phyloP scores from a whole-genome alignment of 2,113 vertebrate species.

The Dasyprocta punctata region DNA sequence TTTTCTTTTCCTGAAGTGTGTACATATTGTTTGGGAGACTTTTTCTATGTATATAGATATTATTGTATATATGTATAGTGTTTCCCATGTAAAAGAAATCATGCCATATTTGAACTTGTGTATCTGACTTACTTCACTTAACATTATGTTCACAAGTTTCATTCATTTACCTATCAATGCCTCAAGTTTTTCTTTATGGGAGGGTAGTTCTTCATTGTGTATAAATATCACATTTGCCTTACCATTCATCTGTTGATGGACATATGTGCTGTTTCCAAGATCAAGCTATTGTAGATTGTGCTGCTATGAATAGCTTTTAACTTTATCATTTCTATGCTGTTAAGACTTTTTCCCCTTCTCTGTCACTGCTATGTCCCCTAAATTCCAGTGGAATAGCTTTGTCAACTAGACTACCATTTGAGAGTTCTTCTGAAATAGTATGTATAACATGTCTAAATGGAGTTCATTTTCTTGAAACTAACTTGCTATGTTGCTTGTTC shows the following conservation, averaged over 20 bases:
- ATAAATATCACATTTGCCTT: background rate
- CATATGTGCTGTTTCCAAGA: background rate
- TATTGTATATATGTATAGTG: background rate
- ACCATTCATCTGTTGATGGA: background rate
- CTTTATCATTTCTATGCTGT: conserved; percentile 4
- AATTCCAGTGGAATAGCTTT: background rate
- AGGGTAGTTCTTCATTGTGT: background rate
- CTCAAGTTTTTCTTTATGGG: background rate
- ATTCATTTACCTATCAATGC: background rate
- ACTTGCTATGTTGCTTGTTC: background rate
- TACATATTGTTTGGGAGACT: background rate
- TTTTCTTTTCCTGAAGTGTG: background rate
- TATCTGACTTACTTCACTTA: background rate
- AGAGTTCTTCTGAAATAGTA: background rate
- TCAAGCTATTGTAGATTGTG: background rate
- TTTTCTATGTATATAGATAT: background rate
- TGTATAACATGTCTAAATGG: background rate
- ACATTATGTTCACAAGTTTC: background rate
- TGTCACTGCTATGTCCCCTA: background rate
- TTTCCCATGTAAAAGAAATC: background rate
- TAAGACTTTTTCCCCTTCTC: background rate
- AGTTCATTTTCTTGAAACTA: conserved; percentile 31
- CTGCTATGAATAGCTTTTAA: background rate
- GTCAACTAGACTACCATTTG: background rate
- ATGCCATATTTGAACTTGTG: background rate